Evolutionary conservation across 2,113 vertebrate genomes (phyloP).

Genomic region (Brachyistius frenatus): DNA sequence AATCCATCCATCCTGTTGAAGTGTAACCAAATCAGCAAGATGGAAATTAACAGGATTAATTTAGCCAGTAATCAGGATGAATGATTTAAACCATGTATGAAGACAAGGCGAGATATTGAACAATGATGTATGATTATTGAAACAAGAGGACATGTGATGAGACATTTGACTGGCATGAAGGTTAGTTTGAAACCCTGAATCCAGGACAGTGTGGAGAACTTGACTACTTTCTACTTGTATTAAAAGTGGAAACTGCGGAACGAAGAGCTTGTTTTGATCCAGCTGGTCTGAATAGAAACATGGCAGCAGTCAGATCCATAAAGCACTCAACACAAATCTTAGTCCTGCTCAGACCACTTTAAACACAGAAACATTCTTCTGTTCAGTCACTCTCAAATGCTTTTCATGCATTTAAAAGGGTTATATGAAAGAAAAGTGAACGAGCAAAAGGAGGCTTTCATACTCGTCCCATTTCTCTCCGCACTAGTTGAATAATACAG

Average conservation of each 20-base stretch:
- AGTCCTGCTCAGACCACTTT: conserved; percentile 23
- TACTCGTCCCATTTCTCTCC: background rate
- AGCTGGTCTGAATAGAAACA: background rate
- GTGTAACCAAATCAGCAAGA: too few relatives aligned
- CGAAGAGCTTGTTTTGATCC: conserved; percentile 1
- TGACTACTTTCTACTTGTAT: background rate
- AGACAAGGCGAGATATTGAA: too few relatives aligned
- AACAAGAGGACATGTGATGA: too few relatives aligned
- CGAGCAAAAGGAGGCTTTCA: background rate
- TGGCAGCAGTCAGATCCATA: conserved; percentile 1
- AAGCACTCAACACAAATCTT: conserved; percentile 18
- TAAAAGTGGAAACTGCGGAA: background rate
- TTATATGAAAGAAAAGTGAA: conserved; percentile 7
- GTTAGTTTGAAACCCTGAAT: background rate
- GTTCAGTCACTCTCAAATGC: conserved; percentile 15
- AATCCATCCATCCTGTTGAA: too few relatives aligned
- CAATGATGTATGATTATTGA: too few relatives aligned
- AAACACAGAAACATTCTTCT: conserved; percentile 7
- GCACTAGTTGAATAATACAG: conserved; percentile 41
- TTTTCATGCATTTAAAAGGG: conserved; percentile 26
- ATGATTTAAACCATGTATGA: too few relatives aligned
- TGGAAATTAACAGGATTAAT: too few relatives aligned
- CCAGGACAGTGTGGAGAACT: background rate
- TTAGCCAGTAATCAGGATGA: too few relatives aligned
- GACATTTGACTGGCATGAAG: background rate